phyloP scores from a whole-genome alignment of 2,888 invertebrate species.

The Patella depressa region DNA sequence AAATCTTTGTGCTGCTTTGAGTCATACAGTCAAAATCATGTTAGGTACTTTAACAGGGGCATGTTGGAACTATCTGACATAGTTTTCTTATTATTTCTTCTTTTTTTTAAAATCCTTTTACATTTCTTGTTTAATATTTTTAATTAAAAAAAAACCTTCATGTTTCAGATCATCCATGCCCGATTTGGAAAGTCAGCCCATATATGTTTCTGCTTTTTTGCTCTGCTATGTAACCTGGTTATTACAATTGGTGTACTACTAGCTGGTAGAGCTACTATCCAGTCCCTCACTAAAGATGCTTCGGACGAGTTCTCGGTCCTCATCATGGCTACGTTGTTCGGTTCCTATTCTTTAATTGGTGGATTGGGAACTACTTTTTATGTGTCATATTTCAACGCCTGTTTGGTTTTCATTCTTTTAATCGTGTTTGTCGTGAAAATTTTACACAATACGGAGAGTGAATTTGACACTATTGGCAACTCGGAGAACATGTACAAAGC shows the following conservation, averaged over 20 bases:
- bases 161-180: slow-evolving; percentile 61
- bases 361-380: slow-evolving; percentile 69
- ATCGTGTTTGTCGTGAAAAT: slow-evolving; percentile 65
- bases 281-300: slow-evolving; percentile 59
- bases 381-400: slow-evolving; percentile 68
- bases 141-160: background rate
- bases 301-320: slow-evolving; percentile 63
- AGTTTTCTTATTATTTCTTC: too few species aligned
- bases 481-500: slow-evolving; percentile 58
- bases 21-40: too few species aligned
- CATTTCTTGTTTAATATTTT: background rate
- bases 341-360: slow-evolving; percentile 66
- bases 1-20: too few species aligned
- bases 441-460: slow-evolving; percentile 54
- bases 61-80: too few species aligned
- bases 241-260: slow-evolving; percentile 63
- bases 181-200: slow-evolving; percentile 62
- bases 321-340: slow-evolving; percentile 65
- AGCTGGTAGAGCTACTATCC: slow-evolving; percentile 62
- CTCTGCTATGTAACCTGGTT: slow-evolving; percentile 63
- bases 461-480: slow-evolving; percentile 52
- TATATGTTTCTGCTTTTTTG: slow-evolving; percentile 64
- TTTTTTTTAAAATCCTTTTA: background rate
- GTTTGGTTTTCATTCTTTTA: slow-evolving; percentile 62
- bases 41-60: too few species aligned